Percentiles rank a stretch among this genome's conserved stretches.
Conservation (phyloP, 2,113 vertebrate species). For the Lathamus discolor region DNA sequence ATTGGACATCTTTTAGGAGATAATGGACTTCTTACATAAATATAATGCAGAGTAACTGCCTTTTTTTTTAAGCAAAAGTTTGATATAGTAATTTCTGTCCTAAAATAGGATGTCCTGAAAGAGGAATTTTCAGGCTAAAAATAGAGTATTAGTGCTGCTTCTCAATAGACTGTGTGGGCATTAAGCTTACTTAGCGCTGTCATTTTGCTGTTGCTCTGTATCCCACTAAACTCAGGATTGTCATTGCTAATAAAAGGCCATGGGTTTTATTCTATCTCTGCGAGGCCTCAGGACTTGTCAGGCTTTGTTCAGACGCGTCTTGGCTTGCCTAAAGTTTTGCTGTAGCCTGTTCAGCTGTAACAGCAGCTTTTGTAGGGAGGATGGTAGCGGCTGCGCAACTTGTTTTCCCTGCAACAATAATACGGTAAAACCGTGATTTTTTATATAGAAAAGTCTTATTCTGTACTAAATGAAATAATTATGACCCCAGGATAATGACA, state of each 20-base stretch:
- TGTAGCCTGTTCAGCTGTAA: neutral
- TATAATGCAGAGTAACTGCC: neutral
- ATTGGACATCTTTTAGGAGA: neutral
- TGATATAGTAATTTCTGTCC: neutral
- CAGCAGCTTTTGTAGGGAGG: neutral
- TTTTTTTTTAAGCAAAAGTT: neutral
- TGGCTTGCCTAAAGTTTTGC: neutral
- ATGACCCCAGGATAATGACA: neutral
- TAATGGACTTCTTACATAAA: neutral
- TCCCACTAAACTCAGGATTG: neutral
- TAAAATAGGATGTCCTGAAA: neutral
- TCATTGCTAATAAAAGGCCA: neutral
- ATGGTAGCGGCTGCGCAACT: neutral
- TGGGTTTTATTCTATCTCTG: neutral
- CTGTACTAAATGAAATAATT: neutral
- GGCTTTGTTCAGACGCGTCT: neutral
- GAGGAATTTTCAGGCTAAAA: neutral
- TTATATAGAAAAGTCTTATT: neutral
- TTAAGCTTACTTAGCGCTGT: neutral
- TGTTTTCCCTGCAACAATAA: neutral
- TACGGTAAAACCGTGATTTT: neutral
- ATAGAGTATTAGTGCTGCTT: neutral
- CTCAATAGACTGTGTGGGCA: neutral
- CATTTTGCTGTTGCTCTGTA: neutral
- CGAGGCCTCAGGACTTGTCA: neutral